Base-by-base conservation (phyloP, 2,797 vertebrate species). In the Syndactyla subalaris region DNA sequence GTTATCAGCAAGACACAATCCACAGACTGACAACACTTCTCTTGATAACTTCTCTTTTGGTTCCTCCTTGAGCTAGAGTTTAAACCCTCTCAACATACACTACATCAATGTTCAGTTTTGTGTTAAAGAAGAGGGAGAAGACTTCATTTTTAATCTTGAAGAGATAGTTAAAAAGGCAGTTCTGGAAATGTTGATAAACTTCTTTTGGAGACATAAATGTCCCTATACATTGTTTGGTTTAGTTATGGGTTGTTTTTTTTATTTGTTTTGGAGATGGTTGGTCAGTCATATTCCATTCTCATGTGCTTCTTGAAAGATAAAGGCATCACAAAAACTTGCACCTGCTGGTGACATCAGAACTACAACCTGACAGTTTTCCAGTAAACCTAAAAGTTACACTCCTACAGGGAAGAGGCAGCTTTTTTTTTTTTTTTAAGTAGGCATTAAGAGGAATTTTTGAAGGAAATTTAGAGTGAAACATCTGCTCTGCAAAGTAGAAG, bases 331-430 rank as follows among this genome's bases (percentile, higher is more conserved):
- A 74, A 88, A 87, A 87, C 85, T 92, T 93, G 89, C 94, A 97
- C 95, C 94, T 96, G 96, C 96, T 96, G 94, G 87, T 92, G 91
- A 96, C 91, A 92, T 95, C 54, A 92, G 74, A 95, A 94, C 85
- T 54, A 91, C 68, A 86, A 84, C 88, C 91, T 97, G 94, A 94
- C 89, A 95, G 72, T 84, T 83, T 86, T 82, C 57, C 59, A 90
- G 91, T 84, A 95, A 93, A 92, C 71, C 12, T 86, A 91, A 32
- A 80, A 70, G 38, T 95, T 73, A 75, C 65, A 78, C 66, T 70
- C 78, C 88, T 96, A 82, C 57, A 61, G 39, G 51, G 74, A 94
- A 91, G 79, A 91, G 77, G 80, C 92, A 93, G 65, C 66, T 74
- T 55, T 55, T 15, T 57, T 61, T 8, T 8, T 54, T 45, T 77